A percentile compares a stretch with the other conserved stretches of the same genome.
Evolutionary conservation across 1,140 invertebrate genomes (phyloP).

Genomic region (Drusus annulatus): DNA sequence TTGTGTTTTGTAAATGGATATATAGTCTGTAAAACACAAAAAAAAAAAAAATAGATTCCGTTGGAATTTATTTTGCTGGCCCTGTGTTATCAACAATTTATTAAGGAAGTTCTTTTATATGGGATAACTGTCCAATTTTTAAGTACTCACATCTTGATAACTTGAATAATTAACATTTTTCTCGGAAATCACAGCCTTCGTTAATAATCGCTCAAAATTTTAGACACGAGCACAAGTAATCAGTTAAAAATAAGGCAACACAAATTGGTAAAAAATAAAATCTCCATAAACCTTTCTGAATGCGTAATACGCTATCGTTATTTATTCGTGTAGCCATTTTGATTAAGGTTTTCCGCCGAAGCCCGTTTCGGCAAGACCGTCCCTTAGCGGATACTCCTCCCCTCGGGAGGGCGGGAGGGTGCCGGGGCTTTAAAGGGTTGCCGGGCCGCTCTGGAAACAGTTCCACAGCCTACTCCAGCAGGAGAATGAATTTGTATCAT

Average conservation of each 20-base stretch:
- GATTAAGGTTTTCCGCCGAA: constrained; percentile 30
- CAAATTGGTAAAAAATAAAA: constrained; percentile 14
- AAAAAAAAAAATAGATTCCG: no score
- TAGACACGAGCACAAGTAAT: background rate
- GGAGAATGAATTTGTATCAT: no score
- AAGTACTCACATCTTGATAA: background rate
- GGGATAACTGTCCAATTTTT: no score
- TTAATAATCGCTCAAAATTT: background rate
- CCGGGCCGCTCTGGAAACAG: background rate
- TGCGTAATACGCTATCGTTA: constrained; percentile 29
- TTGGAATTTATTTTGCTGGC: no score
- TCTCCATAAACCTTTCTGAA: constrained; percentile 27
- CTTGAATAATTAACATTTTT: background rate
- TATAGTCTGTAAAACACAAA: no score
- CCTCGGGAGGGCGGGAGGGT: background rate
- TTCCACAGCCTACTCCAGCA: no score
- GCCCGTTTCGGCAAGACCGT: constrained; percentile 16
- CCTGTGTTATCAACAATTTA: no score
- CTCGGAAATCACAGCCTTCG: background rate
- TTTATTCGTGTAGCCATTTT: constrained; percentile 37
- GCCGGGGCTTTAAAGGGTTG: constrained; percentile 23
- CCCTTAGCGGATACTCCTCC: constrained; percentile 17
- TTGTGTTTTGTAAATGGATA: no score
- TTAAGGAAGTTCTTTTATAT: no score
- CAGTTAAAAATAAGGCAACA: background rate